A percentile compares a stretch with the other conserved stretches of the same genome.
Conservation (phyloP, 1,140 invertebrate species). For the Phortica variegata region DNA sequence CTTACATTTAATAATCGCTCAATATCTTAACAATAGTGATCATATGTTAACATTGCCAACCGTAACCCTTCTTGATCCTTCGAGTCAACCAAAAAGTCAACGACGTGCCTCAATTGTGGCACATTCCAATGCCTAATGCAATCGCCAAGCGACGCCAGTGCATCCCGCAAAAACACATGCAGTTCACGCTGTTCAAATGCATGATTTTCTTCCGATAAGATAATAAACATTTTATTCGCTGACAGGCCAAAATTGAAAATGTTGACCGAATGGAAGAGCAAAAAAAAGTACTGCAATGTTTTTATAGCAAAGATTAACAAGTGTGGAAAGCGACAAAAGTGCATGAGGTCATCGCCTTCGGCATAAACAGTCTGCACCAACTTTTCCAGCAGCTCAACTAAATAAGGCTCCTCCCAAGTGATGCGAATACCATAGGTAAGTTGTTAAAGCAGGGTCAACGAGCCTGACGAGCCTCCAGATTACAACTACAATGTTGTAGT, state of each 20-base stretch:
- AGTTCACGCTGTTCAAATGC: conserved; percentile 40
- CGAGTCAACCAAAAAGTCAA: conserved; percentile 59
- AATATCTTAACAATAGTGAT: conserved; percentile 41
- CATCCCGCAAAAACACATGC: conserved; percentile 56
- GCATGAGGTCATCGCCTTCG: conserved; percentile 55
- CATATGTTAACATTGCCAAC: conserved; percentile 39
- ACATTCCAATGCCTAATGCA: conserved; percentile 59
- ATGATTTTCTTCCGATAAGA: conserved; percentile 60
- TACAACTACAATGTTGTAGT: conserved; percentile 60
- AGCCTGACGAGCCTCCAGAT: conserved; percentile 57
- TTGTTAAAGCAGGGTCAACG: conserved; percentile 60
- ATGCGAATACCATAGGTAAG: conserved; percentile 64
- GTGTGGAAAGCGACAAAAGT: conserved; percentile 59
- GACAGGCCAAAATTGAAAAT: conserved; percentile 58
- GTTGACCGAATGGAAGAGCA: conserved; percentile 60
- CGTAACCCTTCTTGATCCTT: conserved; percentile 34
- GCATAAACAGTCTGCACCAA: too few relatives aligned
- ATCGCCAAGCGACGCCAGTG: conserved; percentile 56
- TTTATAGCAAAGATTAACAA: conserved; percentile 65
- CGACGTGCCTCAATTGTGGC: conserved; percentile 59
- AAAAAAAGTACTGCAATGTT: conserved; percentile 63
- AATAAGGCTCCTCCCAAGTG: conserved; percentile 62
- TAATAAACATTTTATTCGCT: conserved; percentile 62
- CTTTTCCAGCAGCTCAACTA: conserved; percentile 59
- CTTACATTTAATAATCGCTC: conserved; percentile 43